Conservation (phyloP, 2,888 invertebrate genomes). For the Lomographa bimaculata region DNA sequence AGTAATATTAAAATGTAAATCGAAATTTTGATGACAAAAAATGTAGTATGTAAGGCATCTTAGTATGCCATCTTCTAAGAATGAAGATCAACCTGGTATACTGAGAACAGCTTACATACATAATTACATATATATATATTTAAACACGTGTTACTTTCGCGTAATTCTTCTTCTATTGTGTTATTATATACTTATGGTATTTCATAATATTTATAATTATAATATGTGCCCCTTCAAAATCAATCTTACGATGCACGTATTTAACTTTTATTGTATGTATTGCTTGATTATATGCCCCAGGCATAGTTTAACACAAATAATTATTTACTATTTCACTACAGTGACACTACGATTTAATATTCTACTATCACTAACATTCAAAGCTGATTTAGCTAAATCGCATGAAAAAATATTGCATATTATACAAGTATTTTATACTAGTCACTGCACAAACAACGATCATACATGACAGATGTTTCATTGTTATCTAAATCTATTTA, state of each 20-base stretch:
- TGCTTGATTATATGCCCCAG: constrained; percentile 30
- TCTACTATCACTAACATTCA: constrained; percentile 65
- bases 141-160: too few relatives aligned
- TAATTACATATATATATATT: too few relatives aligned
- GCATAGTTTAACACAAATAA: constrained; percentile 36
- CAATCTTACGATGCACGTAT: constrained; percentile 12
- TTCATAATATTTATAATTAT: too few relatives aligned
- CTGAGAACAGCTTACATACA: too few relatives aligned
- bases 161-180: too few relatives aligned
- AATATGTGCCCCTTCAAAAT: constrained; percentile 19
- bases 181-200: too few relatives aligned
- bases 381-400: constrained; percentile 62
- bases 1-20: too few relatives aligned
- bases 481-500: constrained; percentile 20
- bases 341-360: constrained; percentile 49
- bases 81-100: too few relatives aligned
- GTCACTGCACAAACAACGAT: constrained; percentile 40
- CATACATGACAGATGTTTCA: constrained; percentile 34
- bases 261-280: constrained; percentile 25
- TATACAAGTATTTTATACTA: constrained; percentile 43
- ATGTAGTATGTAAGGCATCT: too few relatives aligned
- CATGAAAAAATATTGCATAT: constrained; percentile 73
- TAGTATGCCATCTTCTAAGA: too few relatives aligned
- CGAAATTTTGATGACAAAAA: too few relatives aligned
- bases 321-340: constrained; percentile 49